Conservation (phyloP, 2,888 invertebrate species). For the Drosophila anomelani region DNA sequence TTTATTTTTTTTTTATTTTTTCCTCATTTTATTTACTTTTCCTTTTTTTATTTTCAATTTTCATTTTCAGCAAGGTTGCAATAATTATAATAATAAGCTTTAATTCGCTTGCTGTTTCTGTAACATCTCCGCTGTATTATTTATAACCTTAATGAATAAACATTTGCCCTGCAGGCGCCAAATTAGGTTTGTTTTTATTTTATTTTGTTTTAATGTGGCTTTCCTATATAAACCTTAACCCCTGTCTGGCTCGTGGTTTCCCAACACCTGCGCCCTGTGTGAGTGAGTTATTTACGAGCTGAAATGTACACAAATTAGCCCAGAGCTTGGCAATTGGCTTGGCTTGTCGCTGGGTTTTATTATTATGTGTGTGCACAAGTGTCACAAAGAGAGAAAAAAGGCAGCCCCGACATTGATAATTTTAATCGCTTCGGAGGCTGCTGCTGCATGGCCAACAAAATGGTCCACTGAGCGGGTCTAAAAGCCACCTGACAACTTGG, state of each 20-base stretch:
- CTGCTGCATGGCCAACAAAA: conserved; percentile 50
- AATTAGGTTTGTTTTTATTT: conserved; percentile 48
- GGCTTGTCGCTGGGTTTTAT: conserved; percentile 16
- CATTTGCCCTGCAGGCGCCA: conserved; percentile 47
- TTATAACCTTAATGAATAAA: conserved; percentile 46
- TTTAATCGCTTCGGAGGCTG: conserved; percentile 60
- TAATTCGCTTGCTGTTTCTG: conserved; percentile 23
- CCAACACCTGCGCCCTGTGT: conserved; percentile 41
- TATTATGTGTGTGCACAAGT: conserved; percentile 63
- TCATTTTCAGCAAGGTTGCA: conserved; percentile 19
- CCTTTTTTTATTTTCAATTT: neutral
- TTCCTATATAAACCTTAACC: conserved; percentile 36
- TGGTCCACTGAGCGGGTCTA: conserved; percentile 47
- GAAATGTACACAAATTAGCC: conserved; percentile 56
- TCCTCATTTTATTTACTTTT: conserved; percentile 7
- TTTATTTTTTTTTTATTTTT: conserved; percentile 8
- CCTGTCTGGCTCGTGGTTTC: conserved; percentile 31
- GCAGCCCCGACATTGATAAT: conserved; percentile 64
- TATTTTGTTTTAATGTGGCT: conserved; percentile 22
- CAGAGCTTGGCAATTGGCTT: conserved; percentile 63
- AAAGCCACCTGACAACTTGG: conserved; percentile 21
- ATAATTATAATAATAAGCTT: conserved; percentile 31
- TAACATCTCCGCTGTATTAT: conserved; percentile 17
- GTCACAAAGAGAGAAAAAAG: conserved; percentile 49
- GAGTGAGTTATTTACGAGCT: conserved; percentile 39